phyloP scores from a whole-genome alignment of 2,113 vertebrate genomes.

The Glareola pratincola region DNA sequence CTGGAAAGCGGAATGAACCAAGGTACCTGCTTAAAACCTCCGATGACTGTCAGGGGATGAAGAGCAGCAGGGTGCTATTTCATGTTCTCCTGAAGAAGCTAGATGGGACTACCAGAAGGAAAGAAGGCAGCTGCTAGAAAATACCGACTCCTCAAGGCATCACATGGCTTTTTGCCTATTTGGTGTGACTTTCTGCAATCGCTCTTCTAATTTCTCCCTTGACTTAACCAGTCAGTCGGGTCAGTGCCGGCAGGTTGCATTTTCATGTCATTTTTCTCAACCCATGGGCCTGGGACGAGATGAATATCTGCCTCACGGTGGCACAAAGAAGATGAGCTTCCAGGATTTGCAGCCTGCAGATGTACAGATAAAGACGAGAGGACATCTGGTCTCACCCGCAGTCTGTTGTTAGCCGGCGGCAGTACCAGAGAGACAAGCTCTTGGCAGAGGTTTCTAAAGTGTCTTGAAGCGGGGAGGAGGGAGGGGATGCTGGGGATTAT shows the following conservation, averaged over 20 bases:
- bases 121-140: background rate
- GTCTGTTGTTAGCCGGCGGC: background rate
- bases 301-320: background rate
- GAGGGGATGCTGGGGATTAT: background rate
- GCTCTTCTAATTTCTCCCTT: background rate
- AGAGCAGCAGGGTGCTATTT: background rate
- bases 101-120: background rate
- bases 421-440: background rate
- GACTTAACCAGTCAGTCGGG: background rate
- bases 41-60: background rate
- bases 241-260: background rate
- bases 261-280: background rate
- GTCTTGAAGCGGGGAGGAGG: background rate
- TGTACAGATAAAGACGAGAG: conserved; percentile 6
- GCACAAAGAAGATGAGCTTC: background rate
- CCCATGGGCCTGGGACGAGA: background rate
- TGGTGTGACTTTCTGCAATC: background rate
- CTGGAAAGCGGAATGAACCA: background rate
- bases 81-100: background rate
- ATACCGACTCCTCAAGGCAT: background rate
- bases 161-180: background rate
- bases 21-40: background rate
- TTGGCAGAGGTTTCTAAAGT: conserved; percentile 14
- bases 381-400: background rate
- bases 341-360: background rate